These are phyloP conservation scores for Eustalomyia histrio DNA, from an alignment of 2,888 invertebrate species.

Conservation along the genomic window DNA sequence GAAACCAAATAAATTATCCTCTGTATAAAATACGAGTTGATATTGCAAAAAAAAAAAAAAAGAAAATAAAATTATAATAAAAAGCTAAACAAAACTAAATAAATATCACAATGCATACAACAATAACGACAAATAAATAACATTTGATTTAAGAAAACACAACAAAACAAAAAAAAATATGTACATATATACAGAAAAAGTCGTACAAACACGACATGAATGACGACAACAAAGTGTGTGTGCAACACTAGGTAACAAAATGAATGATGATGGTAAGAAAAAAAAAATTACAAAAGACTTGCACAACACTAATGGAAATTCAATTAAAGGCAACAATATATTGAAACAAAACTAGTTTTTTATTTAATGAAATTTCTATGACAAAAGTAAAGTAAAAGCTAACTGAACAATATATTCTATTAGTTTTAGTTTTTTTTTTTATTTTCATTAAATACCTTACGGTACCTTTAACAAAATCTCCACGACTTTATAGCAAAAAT, in stretches of 20 bases:
- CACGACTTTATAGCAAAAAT: no score
- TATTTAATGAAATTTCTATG: no score
- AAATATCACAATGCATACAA: conserved; percentile 50
- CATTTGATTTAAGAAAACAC: conserved; percentile 46
- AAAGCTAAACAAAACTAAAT: conserved; percentile 6
- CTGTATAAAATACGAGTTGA: conserved; percentile 43
- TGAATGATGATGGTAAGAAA: conserved; percentile 26
- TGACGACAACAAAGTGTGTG: not conserved
- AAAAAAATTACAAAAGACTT: not conserved
- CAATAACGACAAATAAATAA: conserved; percentile 31
- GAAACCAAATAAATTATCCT: conserved; percentile 59
- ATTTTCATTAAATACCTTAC: no score
- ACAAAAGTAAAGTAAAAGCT: no score
- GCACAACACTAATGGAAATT: no score
- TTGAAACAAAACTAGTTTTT: no score
- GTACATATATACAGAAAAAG: not conserved
- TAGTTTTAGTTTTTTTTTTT: no score
- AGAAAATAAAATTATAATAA: conserved; percentile 31
- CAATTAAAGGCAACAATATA: no score
- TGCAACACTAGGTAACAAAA: conserved; percentile 31
- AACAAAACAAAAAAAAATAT: no score
- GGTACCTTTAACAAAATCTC: no score
- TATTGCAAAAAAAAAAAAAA: conserved; percentile 46
- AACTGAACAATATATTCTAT: no score
- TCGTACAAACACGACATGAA: not conserved